Conservation (phyloP, 1,140 invertebrate genomes). For the Rhyzopertha dominica region DNA sequence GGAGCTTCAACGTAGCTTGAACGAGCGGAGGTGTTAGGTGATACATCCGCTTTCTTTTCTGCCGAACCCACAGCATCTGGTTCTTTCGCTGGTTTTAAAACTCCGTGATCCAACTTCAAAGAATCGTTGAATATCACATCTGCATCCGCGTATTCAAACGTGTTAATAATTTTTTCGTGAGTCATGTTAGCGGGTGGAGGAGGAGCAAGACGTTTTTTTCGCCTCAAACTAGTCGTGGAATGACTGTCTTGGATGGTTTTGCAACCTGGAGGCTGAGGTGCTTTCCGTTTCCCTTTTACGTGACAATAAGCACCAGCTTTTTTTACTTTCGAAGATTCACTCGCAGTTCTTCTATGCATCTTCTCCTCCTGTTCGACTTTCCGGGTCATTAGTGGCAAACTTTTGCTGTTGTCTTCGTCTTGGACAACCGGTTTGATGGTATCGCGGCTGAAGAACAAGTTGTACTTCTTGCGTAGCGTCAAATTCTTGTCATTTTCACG, state of each 20-base stretch:
- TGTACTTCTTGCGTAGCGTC: slow-evolving; percentile 60
- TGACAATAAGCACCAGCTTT: slow-evolving; percentile 51
- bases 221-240: slow-evolving; percentile 43
- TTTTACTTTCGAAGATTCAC: slow-evolving; percentile 51
- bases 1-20: slow-evolving; percentile 35
- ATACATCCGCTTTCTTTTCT: slow-evolving; percentile 1
- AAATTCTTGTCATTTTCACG: slow-evolving; percentile 53
- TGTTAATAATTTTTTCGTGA: slow-evolving; percentile 14
- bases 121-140: slow-evolving; percentile 45
- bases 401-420: slow-evolving; percentile 46
- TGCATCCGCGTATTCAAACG: slow-evolving; percentile 22
- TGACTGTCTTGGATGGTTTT: slow-evolving; percentile 15
- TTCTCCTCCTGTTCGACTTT: slow-evolving; percentile 37
- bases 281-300: slow-evolving; percentile 68
- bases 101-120: slow-evolving; percentile 48
- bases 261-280: slow-evolving; percentile 59
- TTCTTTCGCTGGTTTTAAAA: slow-evolving; percentile 43
- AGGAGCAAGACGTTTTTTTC: slow-evolving; percentile 57
- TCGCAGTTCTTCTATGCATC: slow-evolving; percentile 47
- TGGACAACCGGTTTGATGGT: slow-evolving; percentile 36
- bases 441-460: slow-evolving; percentile 51
- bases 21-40: slow-evolving; percentile 18
- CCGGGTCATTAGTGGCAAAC: slow-evolving; percentile 48
- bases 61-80: slow-evolving; percentile 9
- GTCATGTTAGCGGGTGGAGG: slow-evolving; percentile 49